Conservation (phyloP, 2,113 vertebrate genomes). For the Sylvietta virens region DNA sequence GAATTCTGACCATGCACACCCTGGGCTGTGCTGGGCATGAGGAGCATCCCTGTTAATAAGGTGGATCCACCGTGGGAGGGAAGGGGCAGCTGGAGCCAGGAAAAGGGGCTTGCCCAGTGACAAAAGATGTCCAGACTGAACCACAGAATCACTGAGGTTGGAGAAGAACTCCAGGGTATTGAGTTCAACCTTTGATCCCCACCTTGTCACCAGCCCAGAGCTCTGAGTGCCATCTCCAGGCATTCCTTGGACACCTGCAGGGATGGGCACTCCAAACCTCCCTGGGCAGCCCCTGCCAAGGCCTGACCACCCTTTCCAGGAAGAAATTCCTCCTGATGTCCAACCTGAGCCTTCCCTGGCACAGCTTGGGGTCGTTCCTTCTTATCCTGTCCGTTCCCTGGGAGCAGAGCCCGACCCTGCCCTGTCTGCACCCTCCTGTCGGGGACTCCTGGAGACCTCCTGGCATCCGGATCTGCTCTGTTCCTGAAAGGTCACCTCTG, state of each 20-base stretch:
- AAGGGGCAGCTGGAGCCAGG: not conserved
- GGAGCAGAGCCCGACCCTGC: not conserved
- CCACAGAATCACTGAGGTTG: rapidly evolving
- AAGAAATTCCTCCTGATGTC: not conserved
- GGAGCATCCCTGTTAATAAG: not conserved
- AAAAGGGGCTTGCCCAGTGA: not conserved
- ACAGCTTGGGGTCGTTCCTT: rapidly evolving
- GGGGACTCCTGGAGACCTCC: not conserved
- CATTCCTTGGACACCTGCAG: not conserved
- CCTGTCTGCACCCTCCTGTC: not conserved
- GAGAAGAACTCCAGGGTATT: not conserved
- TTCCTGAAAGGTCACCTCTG: not conserved
- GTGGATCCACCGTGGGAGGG: not conserved
- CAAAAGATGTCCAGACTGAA: not conserved
- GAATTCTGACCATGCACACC: not conserved
- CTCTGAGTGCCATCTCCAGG: rapidly evolving
- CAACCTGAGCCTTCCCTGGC: not conserved
- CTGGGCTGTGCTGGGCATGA: not conserved
- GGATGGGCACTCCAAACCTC: not conserved
- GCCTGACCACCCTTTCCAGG: not conserved
- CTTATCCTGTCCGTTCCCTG: not conserved
- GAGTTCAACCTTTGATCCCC: not conserved
- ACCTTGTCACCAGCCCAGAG: not conserved
- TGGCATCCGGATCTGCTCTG: not conserved
- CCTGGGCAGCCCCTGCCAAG: rapidly evolving